Conservation (phyloP, 1,140 invertebrate genomes). For the Leptonema lineaticorne region DNA sequence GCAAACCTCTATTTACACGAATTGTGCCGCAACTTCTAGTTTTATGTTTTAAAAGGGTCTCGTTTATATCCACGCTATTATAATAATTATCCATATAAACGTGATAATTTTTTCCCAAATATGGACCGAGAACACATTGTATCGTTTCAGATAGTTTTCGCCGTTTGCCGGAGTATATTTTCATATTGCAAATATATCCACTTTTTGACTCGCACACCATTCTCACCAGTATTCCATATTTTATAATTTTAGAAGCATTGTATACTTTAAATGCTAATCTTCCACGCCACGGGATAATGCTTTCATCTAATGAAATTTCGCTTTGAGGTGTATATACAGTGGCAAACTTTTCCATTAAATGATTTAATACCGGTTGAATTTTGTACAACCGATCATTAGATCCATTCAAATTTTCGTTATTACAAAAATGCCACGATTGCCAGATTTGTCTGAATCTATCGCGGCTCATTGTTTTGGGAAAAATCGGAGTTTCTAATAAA, state of each 20-base stretch:
- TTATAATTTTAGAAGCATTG: constrained; percentile 20
- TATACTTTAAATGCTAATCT: constrained; percentile 28
- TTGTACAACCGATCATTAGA: constrained; percentile 33
- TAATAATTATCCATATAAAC: constrained; percentile 42
- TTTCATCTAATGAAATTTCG: constrained; percentile 38
- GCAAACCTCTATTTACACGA: constrained; percentile 30
- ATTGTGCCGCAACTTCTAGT: constrained; percentile 36
- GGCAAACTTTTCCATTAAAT: constrained; percentile 34
- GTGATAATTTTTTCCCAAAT: constrained; percentile 38
- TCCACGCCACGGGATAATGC: constrained; percentile 40
- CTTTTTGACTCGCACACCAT: constrained; percentile 38
- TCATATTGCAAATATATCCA: constrained; percentile 40
- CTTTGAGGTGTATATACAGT: constrained; percentile 32
- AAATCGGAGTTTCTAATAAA: constrained; percentile 39
- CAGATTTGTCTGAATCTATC: constrained; percentile 38
- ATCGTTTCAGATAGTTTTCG: constrained; percentile 36
- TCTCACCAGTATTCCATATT: constrained; percentile 39
- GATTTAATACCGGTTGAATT: constrained; percentile 30
- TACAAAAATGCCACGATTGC: constrained; percentile 36
- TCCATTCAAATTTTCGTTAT: constrained; percentile 29
- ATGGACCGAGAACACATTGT: constrained; percentile 32
- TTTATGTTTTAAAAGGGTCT: constrained; percentile 31
- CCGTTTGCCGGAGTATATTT: constrained; percentile 37
- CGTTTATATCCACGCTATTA: constrained; percentile 37
- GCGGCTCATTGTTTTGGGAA: constrained; percentile 36